Evolutionary conservation across 2,797 vertebrate species (phyloP).

Genomic region (Acestrorhynchus altus): DNA sequence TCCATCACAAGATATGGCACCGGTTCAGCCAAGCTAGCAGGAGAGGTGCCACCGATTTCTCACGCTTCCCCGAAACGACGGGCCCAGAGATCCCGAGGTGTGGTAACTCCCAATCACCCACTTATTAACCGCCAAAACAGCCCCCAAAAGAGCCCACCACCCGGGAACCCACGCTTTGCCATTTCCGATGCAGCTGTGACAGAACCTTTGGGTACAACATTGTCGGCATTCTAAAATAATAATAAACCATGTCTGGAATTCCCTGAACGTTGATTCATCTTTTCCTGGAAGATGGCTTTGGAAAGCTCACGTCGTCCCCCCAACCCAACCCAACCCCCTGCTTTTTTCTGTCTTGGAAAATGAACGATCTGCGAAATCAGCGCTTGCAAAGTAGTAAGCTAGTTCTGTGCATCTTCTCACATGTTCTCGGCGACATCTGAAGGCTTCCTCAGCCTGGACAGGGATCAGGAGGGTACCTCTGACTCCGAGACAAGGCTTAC

Average conservation of each 20-base stretch:
- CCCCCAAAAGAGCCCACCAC: not conserved
- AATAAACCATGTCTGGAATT: constrained; percentile 39
- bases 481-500: constrained; percentile 75
- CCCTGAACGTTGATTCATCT: constrained; percentile 8
- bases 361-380: too few species aligned
- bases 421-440: not conserved
- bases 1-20: constrained; percentile 85
- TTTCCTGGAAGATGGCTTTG: not conserved
- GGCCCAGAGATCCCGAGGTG: constrained; percentile 72
- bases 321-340: too few species aligned
- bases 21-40: constrained; percentile 78
- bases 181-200: not conserved
- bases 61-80: constrained; percentile 73
- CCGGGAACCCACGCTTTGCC: not conserved
- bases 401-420: not conserved
- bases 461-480: constrained; percentile 40
- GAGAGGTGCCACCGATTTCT: constrained; percentile 82
- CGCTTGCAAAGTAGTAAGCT: not conserved
- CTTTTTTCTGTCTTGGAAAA: not conserved
- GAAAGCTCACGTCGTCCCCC: not conserved
- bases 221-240: constrained; percentile 10
- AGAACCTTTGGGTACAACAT: not conserved
- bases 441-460: constrained; percentile 18
- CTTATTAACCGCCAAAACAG: constrained; percentile 26
- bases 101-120: constrained; percentile 64